Base-by-base conservation (phyloP, 2,797 vertebrate genomes). In the Sebastiscus tertius region DNA sequence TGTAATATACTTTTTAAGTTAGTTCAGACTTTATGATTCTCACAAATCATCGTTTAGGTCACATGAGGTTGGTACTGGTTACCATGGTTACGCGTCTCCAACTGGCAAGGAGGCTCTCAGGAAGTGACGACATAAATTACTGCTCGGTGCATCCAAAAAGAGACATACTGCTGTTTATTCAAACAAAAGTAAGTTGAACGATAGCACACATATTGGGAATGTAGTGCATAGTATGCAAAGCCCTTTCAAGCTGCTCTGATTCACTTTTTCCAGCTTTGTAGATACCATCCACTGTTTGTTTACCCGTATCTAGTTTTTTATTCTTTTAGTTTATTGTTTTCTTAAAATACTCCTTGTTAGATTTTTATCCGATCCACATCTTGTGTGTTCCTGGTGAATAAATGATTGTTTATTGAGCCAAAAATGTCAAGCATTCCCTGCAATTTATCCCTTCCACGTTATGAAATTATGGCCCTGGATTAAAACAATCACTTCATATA, bases 381-480 rank as follows among this genome's bases (percentile, higher is more conserved):
- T 74, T 79, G 62, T 84, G 81, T 89, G 73, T 84, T 80, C 63
- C 46, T 8, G 11, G 13, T 46, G 24, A 75, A 84, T 68, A 85
- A 85, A 87, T 83, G 11, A 82, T 73, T 82, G 62, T 89, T 90
- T 87, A 63, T 72, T 60, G 72, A 69, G 85, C 77, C 74, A 78
- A 83, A 87, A 73, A 82, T 74, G 59, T 81, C 67, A 74, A 64
- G 34, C 63, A 69, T 77, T 69, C 77, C 58, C 39, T 42, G 24
- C 71, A 78, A 72, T 84, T 87, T 34, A 46, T 80, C 73, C 77
- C 64, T 62, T 74, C 61, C 55, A 72, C 29, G 18, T 84, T 65
- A 7, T 84, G 39, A 90, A 86, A 88, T 81, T 42, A 87, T 64
- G 68, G 58, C 71, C 76, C 72, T 66, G 68, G 72, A 88, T 88